Evolutionary conservation across 2,888 invertebrate species (phyloP), one percentile per base, ranked within the genome.

Genomic region (Hartigia nigra): DNA sequence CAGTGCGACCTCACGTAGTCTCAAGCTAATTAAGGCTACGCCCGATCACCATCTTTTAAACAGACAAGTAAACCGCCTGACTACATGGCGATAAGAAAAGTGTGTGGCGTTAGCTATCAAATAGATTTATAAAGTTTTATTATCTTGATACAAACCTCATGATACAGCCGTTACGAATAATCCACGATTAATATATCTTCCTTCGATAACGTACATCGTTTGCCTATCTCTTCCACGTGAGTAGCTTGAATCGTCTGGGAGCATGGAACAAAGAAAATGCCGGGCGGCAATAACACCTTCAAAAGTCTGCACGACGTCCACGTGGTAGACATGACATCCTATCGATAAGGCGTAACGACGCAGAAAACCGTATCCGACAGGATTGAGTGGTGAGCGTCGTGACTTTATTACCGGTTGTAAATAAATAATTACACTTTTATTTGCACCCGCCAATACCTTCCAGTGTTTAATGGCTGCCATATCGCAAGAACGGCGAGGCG

Each of bases 401-500:
- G 55, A 14, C 69, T 86, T 86, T 84, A 86, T 77, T 80, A 76
- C 77, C 31, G 77, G 81, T 74, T 77, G 76, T 84, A 83, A 85
- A 85, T 84, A 82, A 84, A 83, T 86, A 81, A 85, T 84, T 81
- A 81, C 79, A 36, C 37, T 76, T 77, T 81, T 78, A 80, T 74
- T 55, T 55, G 55, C 55, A 55, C 55, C 55, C 55, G 55, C 55
- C 55, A 23, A 2, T 55, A 55, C 55, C 23, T 9, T 55, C 23
- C 9, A 55, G 14, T 55, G 55, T 23, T 23, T 55, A 55, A 55
- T 55, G 55, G 55, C 23, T 9, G 55, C 55, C 55, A 55, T 55
- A 23, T 55, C 55, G 55, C 23, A 55, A 23, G 55, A 55, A 55
- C 14, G 55, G 4, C 55, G 23, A 55, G 55, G 9, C 55, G 55